Evolutionary conservation across 2,113 vertebrate species (phyloP).

Genomic region (Rattus rattus): DNA sequence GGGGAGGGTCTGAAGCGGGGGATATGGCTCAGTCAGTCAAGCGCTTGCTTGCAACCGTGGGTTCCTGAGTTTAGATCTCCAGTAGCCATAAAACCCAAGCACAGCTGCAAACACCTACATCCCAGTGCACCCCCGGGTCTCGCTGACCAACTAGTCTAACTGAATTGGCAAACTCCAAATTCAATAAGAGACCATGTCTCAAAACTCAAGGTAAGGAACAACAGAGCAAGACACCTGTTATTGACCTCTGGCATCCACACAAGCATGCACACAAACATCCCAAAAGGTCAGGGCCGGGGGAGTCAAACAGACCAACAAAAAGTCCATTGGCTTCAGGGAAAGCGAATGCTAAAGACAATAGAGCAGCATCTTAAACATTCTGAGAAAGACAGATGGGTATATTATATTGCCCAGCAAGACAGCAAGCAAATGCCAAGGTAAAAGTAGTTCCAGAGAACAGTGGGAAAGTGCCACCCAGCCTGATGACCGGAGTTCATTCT

Average conservation of each 20-base stretch:
- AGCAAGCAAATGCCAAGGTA: conserved; percentile 19
- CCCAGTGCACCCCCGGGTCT: neutral
- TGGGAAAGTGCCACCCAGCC: neutral
- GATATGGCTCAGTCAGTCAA: neutral
- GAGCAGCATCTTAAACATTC: neutral
- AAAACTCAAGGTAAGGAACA: neutral
- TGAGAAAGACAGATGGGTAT: neutral
- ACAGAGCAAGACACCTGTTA: neutral
- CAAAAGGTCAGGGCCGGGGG: too few species aligned
- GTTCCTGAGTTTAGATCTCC: neutral
- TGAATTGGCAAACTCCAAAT: neutral
- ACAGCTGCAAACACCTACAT: neutral
- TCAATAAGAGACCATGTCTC: neutral
- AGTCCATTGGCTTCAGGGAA: neutral
- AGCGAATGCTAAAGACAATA: neutral
- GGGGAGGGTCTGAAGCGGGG: neutral
- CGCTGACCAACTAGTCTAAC: neutral
- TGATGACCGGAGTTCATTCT: neutral
- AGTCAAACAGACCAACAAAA: neutral
- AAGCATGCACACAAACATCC: neutral
- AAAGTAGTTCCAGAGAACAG: neutral
- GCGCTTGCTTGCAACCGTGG: neutral
- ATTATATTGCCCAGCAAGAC: neutral
- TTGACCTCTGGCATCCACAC: neutral
- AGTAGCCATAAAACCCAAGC: neutral